Evolutionary conservation across 2,113 vertebrate species (phyloP), one percentile per base, ranked within the genome.

Genomic region (Oenanthe melanoleuca): DNA sequence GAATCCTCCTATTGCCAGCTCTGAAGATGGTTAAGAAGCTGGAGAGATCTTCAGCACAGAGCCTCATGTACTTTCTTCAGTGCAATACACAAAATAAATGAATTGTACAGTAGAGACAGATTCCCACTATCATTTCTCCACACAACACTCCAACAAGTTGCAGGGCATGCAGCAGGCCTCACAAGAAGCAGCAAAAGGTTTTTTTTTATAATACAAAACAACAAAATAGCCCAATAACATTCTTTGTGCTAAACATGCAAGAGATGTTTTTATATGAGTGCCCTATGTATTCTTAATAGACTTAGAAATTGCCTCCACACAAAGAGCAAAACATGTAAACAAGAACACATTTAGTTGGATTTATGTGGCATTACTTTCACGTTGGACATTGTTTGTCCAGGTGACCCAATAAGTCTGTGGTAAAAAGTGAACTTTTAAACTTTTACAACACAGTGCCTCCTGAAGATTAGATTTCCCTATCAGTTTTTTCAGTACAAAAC

Each of bases 101-200:
- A 0, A 4, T 50, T 16, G 29, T 21, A 24, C 0, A 0, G 9
- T 42, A 42, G 29, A 31, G 13, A n/a, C 71, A 82, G 17, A 33
- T 24, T 61, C 22, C 70, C 8, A 14, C 40, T 49, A 45, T 7
- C 4, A 6, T n/a, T 70, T 78, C 25, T 25, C 14, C 8, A 13
- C 7, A 19, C 7, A 28, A 8, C 25, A 55, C 6, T 42, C 22
- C n/a, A 77, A 14, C 11, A 55, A 56, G 45, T 14, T 14, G 2
- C 60, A 61, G 14, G 18, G 21, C 12, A n/a, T 24, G 19, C 31
- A 34, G 21, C 9, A 64, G 13, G 6, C 53, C 31, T 33, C 6
- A 19, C 2, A 3, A 24, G 47, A 40, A 86, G 2, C 26, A 71
- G 15, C 2, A 2, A 3, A 86, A 88, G 14, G 12, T 37, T 37